Conservation (phyloP, 2,113 vertebrate species). For the Tachysurus fulvidraco region DNA sequence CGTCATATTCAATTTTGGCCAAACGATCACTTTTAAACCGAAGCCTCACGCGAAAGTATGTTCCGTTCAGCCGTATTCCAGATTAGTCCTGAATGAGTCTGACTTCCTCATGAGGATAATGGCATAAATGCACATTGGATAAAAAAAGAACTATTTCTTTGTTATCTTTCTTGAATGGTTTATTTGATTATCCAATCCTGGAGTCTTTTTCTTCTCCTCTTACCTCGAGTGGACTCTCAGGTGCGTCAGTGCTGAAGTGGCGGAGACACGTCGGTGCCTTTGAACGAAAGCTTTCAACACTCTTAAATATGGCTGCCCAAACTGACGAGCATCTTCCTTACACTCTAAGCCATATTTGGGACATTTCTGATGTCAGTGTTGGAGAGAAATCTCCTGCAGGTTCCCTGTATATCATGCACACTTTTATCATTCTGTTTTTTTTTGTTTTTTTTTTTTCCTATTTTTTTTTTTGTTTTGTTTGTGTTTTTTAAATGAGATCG, state of each 20-base stretch:
- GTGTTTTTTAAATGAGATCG: not conserved
- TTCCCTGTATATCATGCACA: not conserved
- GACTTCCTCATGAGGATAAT: not conserved
- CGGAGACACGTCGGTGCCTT: slow-evolving; percentile 47
- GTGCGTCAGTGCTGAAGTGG: slow-evolving; percentile 27
- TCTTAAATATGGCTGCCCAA: slow-evolving; percentile 7
- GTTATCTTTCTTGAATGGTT: not conserved
- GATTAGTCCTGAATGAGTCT: not conserved
- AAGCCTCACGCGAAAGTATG: not conserved
- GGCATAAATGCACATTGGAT: not conserved
- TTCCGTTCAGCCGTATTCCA: not conserved
- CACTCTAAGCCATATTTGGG: slow-evolving; percentile 28
- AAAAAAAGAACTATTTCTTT: not conserved
- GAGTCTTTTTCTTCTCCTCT: not conserved
- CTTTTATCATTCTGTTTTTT: not conserved
- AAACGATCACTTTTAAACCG: not conserved
- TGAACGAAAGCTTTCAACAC: slow-evolving; percentile 7
- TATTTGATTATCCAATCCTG: slow-evolving; percentile 21
- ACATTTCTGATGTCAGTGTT: slow-evolving; percentile 14
- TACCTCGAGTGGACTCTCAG: slow-evolving; percentile 44
- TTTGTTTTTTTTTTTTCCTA: not conserved
- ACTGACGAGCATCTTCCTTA: not conserved
- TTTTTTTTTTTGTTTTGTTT: no score
- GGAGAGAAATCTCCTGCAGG: slow-evolving; percentile 1
- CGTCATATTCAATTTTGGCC: not conserved